Evolutionary conservation across 2,797 vertebrate genomes (phyloP), one percentile per base, ranked within the genome.

Genomic region (Coilia nasus): DNA sequence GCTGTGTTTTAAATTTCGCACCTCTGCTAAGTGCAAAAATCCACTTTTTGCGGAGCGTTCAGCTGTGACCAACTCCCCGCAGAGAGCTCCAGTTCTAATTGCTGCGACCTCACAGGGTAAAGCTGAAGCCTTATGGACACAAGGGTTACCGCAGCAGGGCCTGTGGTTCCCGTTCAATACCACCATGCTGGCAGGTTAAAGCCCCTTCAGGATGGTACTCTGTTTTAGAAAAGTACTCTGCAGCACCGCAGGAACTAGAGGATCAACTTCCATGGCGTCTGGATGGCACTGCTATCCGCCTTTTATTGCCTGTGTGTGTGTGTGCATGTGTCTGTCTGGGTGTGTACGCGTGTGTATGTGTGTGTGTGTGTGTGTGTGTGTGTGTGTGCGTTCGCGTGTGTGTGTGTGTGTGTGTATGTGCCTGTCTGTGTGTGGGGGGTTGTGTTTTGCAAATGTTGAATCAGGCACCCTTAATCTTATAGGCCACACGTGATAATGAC

Each of bases 381-480:
- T 41, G 28, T 44, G 28, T 21, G 17, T 21, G n/a, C 23, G 25
- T 56, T 7, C 12, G 19, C 12, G 44, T 47, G 19, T 81, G 10
- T 31, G 1, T 14, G 3, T 10, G 25, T 10, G 23, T 21, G 17
- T 21, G n/a, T 25, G 41, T 56, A 6, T 5, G 19, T n/a, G 44
- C 41, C 11, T 81, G 10, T 31, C 0, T 14, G 3, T 10, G 25
- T 10, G 23, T 15, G n/a, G n/a, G n/a, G n/a, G n/a, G n/a, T n/a
- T n/a, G n/a, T n/a, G n/a, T n/a, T n/a, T 44, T 64, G 62, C 62
- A 64, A 23, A 62, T 2, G 59, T 84, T 81, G 47, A 86, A 19
- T 12, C 3, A 86, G 57, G 80, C 86, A 88, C 88, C 89, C 86
- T 89, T 47, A 28, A 60, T 85, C 86, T 88, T 83, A 87, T 83